Conservation (phyloP, 2,888 invertebrate genomes). For the Lasioglossum figueresi region DNA sequence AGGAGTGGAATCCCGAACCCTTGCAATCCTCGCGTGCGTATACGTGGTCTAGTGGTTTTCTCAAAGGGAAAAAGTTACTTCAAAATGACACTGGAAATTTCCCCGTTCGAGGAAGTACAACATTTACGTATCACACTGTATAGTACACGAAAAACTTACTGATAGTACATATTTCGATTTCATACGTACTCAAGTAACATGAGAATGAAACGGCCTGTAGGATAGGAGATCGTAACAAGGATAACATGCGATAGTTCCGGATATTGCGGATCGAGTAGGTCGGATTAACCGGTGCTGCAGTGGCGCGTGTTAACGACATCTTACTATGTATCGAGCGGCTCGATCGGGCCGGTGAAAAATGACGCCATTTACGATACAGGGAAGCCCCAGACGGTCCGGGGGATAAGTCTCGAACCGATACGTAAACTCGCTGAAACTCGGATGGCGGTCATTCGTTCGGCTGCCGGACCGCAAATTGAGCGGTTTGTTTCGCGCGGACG, state of each 20-base stretch:
- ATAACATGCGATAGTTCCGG: constrained; percentile 9
- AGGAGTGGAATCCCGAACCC: too few species aligned
- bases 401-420: constrained; percentile 71
- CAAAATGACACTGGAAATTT: too few species aligned
- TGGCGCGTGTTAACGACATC: constrained; percentile 52
- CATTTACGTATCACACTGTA: too few species aligned
- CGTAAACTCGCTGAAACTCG: constrained; percentile 75
- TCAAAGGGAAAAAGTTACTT: too few species aligned
- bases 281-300: constrained; percentile 31
- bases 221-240: not conserved
- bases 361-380: constrained; percentile 66
- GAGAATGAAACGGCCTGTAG: not conserved
- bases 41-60: too few species aligned
- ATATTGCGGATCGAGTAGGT: constrained; percentile 3
- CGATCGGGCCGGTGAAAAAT: constrained; percentile 69
- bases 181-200: too few species aligned
- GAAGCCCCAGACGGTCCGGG: constrained; percentile 11
- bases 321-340: constrained; percentile 51
- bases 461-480: constrained; percentile 80
- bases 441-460: constrained; percentile 76
- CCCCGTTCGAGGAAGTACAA: too few species aligned
- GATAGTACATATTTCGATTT: too few species aligned
- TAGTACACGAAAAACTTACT: too few species aligned
- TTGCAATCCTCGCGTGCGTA: too few species aligned
- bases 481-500: constrained; percentile 77